Percentiles rank a stretch among this genome's conserved stretches.
These are phyloP conservation scores for Girardia tigrina DNA, from an alignment of 2,888 invertebrate species.

Conservation along the genomic window DNA sequence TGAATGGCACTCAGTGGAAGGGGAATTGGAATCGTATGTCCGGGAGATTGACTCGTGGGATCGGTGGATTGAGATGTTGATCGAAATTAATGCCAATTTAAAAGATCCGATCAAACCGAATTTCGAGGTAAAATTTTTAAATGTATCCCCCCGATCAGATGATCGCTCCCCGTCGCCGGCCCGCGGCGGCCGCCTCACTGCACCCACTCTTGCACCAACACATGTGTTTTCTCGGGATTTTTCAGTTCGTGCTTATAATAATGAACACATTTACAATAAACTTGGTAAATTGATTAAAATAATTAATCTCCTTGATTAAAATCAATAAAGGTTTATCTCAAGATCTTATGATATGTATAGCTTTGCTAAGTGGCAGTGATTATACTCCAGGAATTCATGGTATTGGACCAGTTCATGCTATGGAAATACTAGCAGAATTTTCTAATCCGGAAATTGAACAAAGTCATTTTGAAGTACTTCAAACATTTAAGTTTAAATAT, in stretches of 20 bases:
- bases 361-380: constrained; percentile 86
- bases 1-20: too few relatives aligned
- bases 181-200: too few relatives aligned
- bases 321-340: constrained; percentile 55
- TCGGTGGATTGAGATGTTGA: too few relatives aligned
- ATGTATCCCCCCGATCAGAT: too few relatives aligned
- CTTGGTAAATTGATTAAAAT: neutral
- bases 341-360: constrained; percentile 70
- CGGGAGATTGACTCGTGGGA: too few relatives aligned
- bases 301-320: neutral
- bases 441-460: neutral
- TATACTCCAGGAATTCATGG: constrained; percentile 80
- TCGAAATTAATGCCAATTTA: too few relatives aligned
- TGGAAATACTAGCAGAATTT: constrained; percentile 83
- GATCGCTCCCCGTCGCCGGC: too few relatives aligned
- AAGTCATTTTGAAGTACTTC: neutral
- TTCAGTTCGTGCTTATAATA: neutral
- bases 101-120: too few relatives aligned
- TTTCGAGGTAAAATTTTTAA: too few relatives aligned
- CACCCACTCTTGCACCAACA: too few relatives aligned
- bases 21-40: too few relatives aligned
- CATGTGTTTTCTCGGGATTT: constrained; percentile 57
- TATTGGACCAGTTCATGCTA: constrained; percentile 81
- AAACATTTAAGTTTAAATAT: neutral
- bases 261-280: neutral